Base-by-base conservation (phyloP, 1,140 invertebrate species). In the Brachionus manjavacas region DNA sequence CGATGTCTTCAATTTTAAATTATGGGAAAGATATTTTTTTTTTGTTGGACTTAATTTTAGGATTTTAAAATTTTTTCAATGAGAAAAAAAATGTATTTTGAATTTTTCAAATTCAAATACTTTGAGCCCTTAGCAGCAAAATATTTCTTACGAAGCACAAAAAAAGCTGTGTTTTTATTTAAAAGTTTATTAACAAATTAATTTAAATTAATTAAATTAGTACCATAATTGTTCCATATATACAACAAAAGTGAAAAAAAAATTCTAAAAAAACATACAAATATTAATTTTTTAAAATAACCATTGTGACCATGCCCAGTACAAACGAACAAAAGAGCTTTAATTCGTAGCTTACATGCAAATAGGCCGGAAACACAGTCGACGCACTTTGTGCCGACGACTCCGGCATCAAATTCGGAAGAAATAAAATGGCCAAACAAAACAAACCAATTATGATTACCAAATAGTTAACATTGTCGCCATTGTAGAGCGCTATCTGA, bases 241-340 rank as follows among this genome's bases (percentile, higher is more conserved):
- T 25, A 72, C 14, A 25, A 72, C 66, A 16, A 68, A 16, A 68
- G 3, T 12, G n/a, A 46, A 25, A 39, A 14, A 78, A 31, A 78
- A 39, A 78, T 60, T 25, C 4, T 25, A 20, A 68, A 11, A 39
- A 68, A 68, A 68, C 31, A 68, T 68, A 23, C 14, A 64, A 64
- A 31, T 31, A 35, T 64, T 64, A 81, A 68, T 60, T 68, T 43
- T 68, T 81, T 43, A 81, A 35, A 41, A 81, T 81, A 7, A 81
- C 79, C 79, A 81, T 81, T 60, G 79, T 81, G 2, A 81, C 49
- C 79, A 81, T 81, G 12, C 79, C 79, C 7, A 81, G 52, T 41
- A 81, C 31, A 68, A 81, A 81, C 39, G 79, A 81, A 46, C 52
- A 60, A 68, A 81, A 81, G 6, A 81, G 25, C 23, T 81, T 81